Percentiles rank a stretch among this genome's conserved stretches.
These are phyloP conservation scores for Leucophora obtusa DNA, from an alignment of 2,888 invertebrate species.

Conservation along the genomic window DNA sequence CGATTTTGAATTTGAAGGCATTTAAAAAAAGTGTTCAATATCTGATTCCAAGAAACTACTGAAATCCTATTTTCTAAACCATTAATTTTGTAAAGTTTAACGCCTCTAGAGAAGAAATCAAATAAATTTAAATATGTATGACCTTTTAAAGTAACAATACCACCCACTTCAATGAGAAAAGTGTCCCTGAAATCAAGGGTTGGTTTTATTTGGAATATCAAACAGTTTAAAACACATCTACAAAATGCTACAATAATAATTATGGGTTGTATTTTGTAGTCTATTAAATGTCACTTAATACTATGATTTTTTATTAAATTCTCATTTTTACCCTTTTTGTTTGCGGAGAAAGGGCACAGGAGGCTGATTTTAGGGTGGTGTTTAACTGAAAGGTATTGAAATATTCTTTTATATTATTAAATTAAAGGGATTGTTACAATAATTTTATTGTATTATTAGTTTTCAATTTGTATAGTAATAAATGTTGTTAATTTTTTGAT, in stretches of 20 bases:
- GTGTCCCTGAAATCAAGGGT: conserved; percentile 16
- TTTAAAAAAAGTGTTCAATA: too few species aligned
- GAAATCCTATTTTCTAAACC: background rate
- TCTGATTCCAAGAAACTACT: too few species aligned
- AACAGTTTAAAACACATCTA: conserved; percentile 38
- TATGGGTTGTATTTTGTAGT: conserved; percentile 62
- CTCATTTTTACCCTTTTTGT: conserved; percentile 16
- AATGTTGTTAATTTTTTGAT: conserved; percentile 10
- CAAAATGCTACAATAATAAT: conserved; percentile 55
- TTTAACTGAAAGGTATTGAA: background rate
- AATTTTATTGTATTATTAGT: background rate
- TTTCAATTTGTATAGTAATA: background rate
- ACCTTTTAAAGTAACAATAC: background rate
- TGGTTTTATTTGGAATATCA: conserved; percentile 19
- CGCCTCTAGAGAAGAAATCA: too few species aligned
- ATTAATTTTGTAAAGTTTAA: background rate
- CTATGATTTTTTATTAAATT: conserved; percentile 51
- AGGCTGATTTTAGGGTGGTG: background rate
- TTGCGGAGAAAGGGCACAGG: background rate
- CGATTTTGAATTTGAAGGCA: too few species aligned
- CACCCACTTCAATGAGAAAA: background rate
- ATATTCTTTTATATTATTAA: background rate
- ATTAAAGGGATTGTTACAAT: background rate
- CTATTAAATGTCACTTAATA: conserved; percentile 69
- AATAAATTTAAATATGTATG: background rate